Conservation (phyloP, 2,888 invertebrate genomes). For the Oxyscelio sp. region DNA sequence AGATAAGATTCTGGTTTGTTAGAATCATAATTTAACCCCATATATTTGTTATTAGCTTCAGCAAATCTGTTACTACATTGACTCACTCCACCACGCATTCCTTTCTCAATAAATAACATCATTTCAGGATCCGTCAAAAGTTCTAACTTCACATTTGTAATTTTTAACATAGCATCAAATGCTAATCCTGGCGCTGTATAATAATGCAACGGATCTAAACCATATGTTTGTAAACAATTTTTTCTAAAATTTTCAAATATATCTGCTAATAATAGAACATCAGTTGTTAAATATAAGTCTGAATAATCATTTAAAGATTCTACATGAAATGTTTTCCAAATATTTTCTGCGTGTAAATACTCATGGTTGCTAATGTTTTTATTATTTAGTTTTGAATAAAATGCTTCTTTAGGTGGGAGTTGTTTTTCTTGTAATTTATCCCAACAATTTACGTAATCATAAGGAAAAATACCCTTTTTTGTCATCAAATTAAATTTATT, state of each 20-base stretch:
- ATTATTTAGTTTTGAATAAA: too few relatives aligned
- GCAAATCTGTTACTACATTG: constrained; percentile 19
- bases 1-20: not conserved
- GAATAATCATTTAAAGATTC: constrained; percentile 11
- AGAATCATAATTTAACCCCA: not conserved
- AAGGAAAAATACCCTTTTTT: constrained; percentile 39
- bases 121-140: not conserved
- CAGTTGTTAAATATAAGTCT: too few relatives aligned
- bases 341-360: constrained; percentile 11
- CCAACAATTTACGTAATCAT: too few relatives aligned
- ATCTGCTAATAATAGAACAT: too few relatives aligned
- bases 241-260: constrained; percentile 20
- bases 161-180: too few relatives aligned
- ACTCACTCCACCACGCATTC: too few relatives aligned
- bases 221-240: not conserved
- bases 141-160: too few relatives aligned
- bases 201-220: constrained; percentile 2
- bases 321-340: constrained; percentile 8
- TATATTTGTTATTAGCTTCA: constrained; percentile 15
- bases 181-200: constrained; percentile 2
- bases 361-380: constrained; percentile 4
- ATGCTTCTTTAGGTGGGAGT: too few relatives aligned
- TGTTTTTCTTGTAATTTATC: too few relatives aligned
- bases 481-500: constrained; percentile 35
- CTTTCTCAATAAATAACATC: too few relatives aligned